Conservation (phyloP, 2,797 vertebrate species). For the Naso thynnoides region DNA sequence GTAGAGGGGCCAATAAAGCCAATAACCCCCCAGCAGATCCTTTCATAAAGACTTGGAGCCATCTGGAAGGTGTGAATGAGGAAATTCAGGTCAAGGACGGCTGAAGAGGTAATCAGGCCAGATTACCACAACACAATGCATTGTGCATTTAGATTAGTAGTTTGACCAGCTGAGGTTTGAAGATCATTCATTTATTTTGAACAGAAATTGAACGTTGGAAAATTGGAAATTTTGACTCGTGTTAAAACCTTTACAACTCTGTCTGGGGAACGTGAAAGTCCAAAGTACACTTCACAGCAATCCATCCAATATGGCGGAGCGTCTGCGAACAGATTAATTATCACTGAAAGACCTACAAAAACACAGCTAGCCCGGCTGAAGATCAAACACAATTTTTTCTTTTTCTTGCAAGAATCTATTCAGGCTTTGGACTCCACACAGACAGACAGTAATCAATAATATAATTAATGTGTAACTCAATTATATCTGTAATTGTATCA, state of each 20-base stretch:
- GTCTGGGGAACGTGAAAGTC: background rate
- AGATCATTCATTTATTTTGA: background rate
- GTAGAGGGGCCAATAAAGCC: background rate
- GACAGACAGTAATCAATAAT: too few relatives aligned
- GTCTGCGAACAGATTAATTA: background rate
- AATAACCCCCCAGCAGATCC: background rate
- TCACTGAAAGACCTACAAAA: background rate
- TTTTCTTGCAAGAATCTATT: too few relatives aligned
- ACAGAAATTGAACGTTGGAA: background rate
- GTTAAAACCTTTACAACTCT: background rate
- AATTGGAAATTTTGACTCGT: background rate
- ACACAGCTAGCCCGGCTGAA: background rate
- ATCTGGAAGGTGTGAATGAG: constrained; percentile 45
- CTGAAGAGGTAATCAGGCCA: constrained; percentile 45
- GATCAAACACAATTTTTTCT: too few relatives aligned
- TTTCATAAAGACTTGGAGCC: constrained; percentile 39
- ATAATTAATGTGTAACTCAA: too few relatives aligned
- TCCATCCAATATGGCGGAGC: background rate
- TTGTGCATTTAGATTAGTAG: constrained; percentile 19
- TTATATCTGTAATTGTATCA: too few relatives aligned
- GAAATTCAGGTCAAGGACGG: constrained; percentile 58
- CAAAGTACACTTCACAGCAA: background rate
- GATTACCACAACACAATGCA: constrained; percentile 42
- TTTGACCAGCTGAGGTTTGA: background rate
- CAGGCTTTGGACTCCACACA: too few relatives aligned